Base-by-base conservation (phyloP, 2,113 vertebrate genomes). In the Lepus americanus region DNA sequence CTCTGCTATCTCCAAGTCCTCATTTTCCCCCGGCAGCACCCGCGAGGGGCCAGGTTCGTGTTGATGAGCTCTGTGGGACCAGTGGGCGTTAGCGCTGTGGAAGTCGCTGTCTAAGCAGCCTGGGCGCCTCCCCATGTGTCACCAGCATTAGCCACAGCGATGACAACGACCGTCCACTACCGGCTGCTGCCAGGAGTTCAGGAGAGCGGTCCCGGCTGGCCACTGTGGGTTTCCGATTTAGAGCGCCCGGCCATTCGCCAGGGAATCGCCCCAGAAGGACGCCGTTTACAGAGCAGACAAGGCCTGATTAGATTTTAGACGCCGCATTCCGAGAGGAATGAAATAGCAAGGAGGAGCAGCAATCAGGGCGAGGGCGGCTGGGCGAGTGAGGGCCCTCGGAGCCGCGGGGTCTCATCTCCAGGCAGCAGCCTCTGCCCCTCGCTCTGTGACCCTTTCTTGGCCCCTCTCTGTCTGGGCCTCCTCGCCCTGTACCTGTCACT, bases 231-330 rank as follows among this genome's bases (percentile, higher is more conserved):
- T 94, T 94, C 90, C 90, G 95, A 94, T 95, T 96, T 97, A 96
- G 92, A 96, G 95, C 90, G 94, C 94, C 74, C 0, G 0, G 92
- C 95, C 92, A 91, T 95, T 97, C 97, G 88, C 87, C 91, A 63
- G 95, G 92, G 96, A 96, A 95, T 97, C 90, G 61, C 95, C 92
- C 91, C 88, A 72, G 94, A 97, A 96, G 92, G 96, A 94, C 85
- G 94, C 79, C 94, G 95, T 84, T 96, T 96, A 89, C 0, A 0
- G 96, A 95, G 86, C 96, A 91, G 92, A 96, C 90, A 96, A 84
- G 95, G 82, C 97, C 94, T 95, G 97, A 96, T 96, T 97, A 94
- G 94, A 92, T 73, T 96, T 95, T 66, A 20, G 95, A 91, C 80
- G 86, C 92, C 25, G 20, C 31, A 1, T n/a, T 89, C 5, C 0